Percentiles rank a stretch among this genome's conserved stretches.
phyloP scores from a whole-genome alignment of 1,140 invertebrate species.

The Phocides pigmalion region DNA sequence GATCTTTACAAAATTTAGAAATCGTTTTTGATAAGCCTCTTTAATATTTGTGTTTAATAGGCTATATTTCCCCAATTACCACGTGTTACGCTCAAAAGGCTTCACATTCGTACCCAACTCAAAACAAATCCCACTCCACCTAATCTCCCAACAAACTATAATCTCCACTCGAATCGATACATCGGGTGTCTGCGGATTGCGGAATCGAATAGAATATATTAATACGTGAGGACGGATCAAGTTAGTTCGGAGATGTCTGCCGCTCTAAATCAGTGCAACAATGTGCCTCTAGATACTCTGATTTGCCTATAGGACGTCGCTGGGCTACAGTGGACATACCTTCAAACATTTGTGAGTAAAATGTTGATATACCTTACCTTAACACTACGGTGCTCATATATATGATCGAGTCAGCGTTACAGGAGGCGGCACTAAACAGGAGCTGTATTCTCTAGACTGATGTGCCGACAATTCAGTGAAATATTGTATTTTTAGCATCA shows the following conservation, averaged over 20 bases:
- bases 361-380: too few species aligned
- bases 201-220: constrained; percentile 81
- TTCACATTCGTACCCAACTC: constrained; percentile 19
- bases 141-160: constrained; percentile 43
- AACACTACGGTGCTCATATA: too few species aligned
- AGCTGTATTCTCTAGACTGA: too few species aligned
- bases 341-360: too few species aligned
- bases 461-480: too few species aligned
- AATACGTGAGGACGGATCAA: constrained; percentile 76
- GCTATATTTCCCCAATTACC: neutral
- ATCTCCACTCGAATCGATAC: constrained; percentile 71
- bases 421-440: too few species aligned
- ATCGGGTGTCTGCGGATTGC: constrained; percentile 71
- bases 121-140: constrained; percentile 31
- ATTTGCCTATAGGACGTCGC: constrained; percentile 65
- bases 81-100: neutral
- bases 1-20: too few species aligned
- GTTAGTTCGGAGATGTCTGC: constrained; percentile 82
- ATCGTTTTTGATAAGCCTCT: too few species aligned
- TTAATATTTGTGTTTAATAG: too few species aligned
- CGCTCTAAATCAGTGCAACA: constrained; percentile 81
- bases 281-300: constrained; percentile 69
- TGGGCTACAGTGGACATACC: constrained; percentile 50
- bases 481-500: too few species aligned
- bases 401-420: too few species aligned